These are phyloP conservation scores for Anabas testudineus DNA, from an alignment of 2,797 vertebrate genomes.

Conservation along the genomic window DNA sequence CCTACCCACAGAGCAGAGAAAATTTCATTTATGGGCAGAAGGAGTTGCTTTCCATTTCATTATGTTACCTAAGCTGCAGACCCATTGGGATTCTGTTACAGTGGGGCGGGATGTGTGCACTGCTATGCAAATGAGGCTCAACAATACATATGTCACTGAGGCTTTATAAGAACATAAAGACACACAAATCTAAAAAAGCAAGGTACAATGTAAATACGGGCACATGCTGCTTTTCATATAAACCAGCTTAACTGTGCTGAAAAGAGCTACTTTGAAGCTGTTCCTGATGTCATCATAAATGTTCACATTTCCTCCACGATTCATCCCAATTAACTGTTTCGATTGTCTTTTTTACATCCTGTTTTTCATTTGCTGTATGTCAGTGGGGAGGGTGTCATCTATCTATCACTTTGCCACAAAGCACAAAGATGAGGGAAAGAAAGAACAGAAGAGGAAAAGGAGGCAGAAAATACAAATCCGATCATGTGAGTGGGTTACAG, in stretches of 20 bases:
- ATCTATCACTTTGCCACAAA: too few species aligned
- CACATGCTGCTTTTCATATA: slow-evolving; percentile 22
- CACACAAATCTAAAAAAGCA: slow-evolving; percentile 26
- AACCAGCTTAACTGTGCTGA: slow-evolving; percentile 34
- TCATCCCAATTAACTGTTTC: too few species aligned
- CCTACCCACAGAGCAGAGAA: slow-evolving; percentile 16
- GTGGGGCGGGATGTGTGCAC: slow-evolving; percentile 11
- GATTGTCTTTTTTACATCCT: too few species aligned
- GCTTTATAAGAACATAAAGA: slow-evolving; percentile 27
- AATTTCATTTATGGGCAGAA: slow-evolving; percentile 35
- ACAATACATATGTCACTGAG: slow-evolving; percentile 29
- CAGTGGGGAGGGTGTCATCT: too few species aligned
- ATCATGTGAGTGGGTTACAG: too few species aligned
- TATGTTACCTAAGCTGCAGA: slow-evolving; percentile 32
- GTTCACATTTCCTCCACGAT: slow-evolving; percentile 30
- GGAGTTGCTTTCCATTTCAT: slow-evolving; percentile 45
- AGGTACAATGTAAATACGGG: slow-evolving; percentile 4
- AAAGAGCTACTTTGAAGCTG: slow-evolving; percentile 27
- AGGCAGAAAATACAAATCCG: too few species aligned
- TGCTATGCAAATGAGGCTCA: slow-evolving; percentile 12
- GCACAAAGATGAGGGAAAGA: too few species aligned
- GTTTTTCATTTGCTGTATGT: too few species aligned
- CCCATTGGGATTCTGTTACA: slow-evolving; percentile 53
- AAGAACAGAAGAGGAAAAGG: too few species aligned
- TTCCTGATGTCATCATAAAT: slow-evolving; percentile 23